Base-by-base conservation (phyloP, 2,113 vertebrate genomes). In the Theristicus caerulescens region DNA sequence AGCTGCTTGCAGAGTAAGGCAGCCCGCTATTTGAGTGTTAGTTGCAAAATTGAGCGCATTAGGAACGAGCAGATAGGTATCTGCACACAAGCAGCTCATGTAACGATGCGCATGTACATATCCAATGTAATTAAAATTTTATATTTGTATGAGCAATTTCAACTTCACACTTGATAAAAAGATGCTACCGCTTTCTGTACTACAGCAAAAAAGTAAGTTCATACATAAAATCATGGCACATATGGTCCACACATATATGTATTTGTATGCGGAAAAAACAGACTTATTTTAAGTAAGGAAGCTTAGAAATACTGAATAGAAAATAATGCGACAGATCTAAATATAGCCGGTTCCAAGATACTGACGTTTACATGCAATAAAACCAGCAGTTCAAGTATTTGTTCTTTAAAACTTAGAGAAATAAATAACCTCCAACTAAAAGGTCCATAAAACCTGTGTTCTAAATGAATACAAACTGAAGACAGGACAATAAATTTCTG, bases 381-480 rank as follows among this genome's bases (percentile, higher is more conserved):
- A 96, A 40, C 7, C 65, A 73, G 44, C 18, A 89, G 31, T 46
- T 86, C 5, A 6, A 88, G 34, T 78, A 34, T 15, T 69, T 55
- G 58, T 49, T 94, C 73, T 62, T 92, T 62, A 87, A 74, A 96
- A 67, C 10, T 31, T 31, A 66, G 22, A 91, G 27, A 87, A 92
- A 91, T 52, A 94, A 94, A 87, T 49, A 77, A 85, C 11, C 31
- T 67, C 40, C 16, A 85, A n/a, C 49, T 77, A 76, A 95, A 73
- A 95, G 70, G 58, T 51, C 86, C 71, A 91, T 87, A 93, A 95
- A 96, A 80, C 19, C 58, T 21, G 4, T 34, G 42, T n/a, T 88
- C 64, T 90, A 73, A 90, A 91, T 47, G 6, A 96, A 88, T 31
- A 77, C 70, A 80, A 96, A 82, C 40, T 38, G 61, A 87, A 94